Evolutionary conservation across 2,113 vertebrate genomes (phyloP).

Genomic region (Raja brachyura): DNA sequence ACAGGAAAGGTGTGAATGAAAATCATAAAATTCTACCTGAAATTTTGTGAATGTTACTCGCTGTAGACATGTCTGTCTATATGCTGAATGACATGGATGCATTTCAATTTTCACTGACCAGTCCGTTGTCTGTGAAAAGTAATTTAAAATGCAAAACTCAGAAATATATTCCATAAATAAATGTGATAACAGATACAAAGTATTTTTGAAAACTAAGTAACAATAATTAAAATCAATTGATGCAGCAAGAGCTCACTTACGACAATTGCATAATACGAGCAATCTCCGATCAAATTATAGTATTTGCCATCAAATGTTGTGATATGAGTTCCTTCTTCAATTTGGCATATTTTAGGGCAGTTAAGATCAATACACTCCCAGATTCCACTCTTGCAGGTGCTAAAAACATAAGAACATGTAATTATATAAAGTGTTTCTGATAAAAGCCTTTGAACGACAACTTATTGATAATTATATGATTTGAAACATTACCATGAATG

Average conservation of each 20-base stretch:
- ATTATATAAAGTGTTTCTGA: background rate
- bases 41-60: constrained; percentile 46
- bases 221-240: background rate
- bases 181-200: background rate
- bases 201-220: background rate
- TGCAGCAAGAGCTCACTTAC: constrained; percentile 45
- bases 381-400: constrained; percentile 49
- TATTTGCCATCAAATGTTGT: constrained; percentile 48
- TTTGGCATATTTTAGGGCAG: constrained; percentile 50
- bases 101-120: constrained; percentile 48
- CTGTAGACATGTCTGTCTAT: constrained; percentile 45
- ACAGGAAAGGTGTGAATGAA: constrained; percentile 35
- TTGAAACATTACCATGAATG: constrained; percentile 48
- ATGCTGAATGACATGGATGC: constrained; percentile 42
- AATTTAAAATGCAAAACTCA: background rate
- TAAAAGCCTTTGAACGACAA: background rate
- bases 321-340: constrained; percentile 48
- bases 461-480: background rate
- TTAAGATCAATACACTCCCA: constrained; percentile 48
- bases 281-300: constrained; percentile 51
- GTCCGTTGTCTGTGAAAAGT: constrained; percentile 20
- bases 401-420: constrained; percentile 32
- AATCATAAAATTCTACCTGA: constrained; percentile 44
- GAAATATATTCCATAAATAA: background rate
- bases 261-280: constrained; percentile 46